Base-by-base conservation (phyloP, 2,113 vertebrate genomes). In the Heterochromis multidens region DNA sequence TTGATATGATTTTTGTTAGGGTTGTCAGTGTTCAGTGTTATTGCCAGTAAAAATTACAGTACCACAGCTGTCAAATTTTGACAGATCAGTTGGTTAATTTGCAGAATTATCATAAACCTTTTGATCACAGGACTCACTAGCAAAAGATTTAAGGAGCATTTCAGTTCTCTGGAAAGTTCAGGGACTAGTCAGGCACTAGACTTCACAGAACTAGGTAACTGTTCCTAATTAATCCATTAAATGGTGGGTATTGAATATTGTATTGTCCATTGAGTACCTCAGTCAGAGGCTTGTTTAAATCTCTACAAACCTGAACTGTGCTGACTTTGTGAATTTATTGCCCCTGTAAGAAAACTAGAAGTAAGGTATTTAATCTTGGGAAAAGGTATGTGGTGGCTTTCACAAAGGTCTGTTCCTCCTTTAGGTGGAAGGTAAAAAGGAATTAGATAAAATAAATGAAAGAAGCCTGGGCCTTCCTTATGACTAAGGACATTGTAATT, bases 321-420 rank as follows among this genome's bases (percentile, higher is more conserved):
- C 72, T 52, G 33, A 29, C 31, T 37, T 29, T 21, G 14, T 58
- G 9, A 43, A 31, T 80, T 80, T 21, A 76, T 76, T 77, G 65
- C 85, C 60, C 54, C 54, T 57, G 54, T 23, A 23, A 57, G 21
- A 57, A 57, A 23, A 23, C 9, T 11, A n/a, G 54, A 57, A 10
- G 21, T 23, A 57, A 57, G 54, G 10, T 57, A 52, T 57, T 57
- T 57, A n/a, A 23, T 23, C 54, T 57, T 23, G 4, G 49, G 49
- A 52, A 52, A 6, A 52, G 49, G 84, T 79, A 49, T 80, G 61
- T 52, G 49, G 46, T 31, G 14, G 16, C 23, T 87, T 11, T 82
- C 25, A 62, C 29, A 89, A 85, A 89, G 87, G 81, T 84, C 80
- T 82, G 29, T 52, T 58, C 49, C 31, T 86, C 43, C 74, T 89